Percentiles rank a stretch among this genome's conserved stretches.
Conservation (phyloP, 2,113 vertebrate species). For the Sceloporus undulatus region DNA sequence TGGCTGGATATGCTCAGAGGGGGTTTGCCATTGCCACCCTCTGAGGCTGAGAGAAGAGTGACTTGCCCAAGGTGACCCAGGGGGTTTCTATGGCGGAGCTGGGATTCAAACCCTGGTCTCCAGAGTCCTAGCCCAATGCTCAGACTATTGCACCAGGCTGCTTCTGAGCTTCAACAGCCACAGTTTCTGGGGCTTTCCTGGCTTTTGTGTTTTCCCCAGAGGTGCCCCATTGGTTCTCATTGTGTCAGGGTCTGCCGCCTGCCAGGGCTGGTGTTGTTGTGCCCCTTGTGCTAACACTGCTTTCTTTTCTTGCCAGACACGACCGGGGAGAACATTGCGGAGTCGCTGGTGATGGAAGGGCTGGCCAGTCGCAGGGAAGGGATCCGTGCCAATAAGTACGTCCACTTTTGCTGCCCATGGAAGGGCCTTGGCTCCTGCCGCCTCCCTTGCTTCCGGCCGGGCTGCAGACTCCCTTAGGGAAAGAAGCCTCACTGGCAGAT, state of each 20-base stretch:
- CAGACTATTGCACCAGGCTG: too few relatives aligned
- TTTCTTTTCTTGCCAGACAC: slow-evolving; percentile 80
- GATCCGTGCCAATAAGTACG: slow-evolving; percentile 93
- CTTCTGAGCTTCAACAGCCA: neutral
- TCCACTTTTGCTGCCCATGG: neutral
- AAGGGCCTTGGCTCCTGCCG: too few relatives aligned
- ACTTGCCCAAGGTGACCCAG: too few relatives aligned
- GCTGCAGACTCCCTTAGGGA: neutral
- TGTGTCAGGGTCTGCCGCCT: neutral
- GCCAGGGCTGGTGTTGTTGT: neutral
- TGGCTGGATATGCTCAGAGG: too few relatives aligned
- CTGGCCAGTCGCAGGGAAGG: slow-evolving; percentile 94
- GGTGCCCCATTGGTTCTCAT: too few relatives aligned
- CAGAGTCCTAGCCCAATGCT: too few relatives aligned
- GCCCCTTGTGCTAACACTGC: neutral
- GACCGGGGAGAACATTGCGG: slow-evolving; percentile 93
- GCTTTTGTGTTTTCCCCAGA: neutral
- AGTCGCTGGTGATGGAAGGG: slow-evolving; percentile 91
- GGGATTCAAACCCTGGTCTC: too few relatives aligned
- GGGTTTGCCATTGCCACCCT: too few relatives aligned
- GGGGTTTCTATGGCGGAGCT: too few relatives aligned
- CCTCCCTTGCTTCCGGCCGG: neutral
- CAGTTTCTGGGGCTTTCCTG: neutral
- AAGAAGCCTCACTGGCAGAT: too few relatives aligned
- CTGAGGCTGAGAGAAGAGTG: too few relatives aligned